Evolutionary conservation across 2,113 vertebrate species (phyloP).

Genomic region (Tyto alba): DNA sequence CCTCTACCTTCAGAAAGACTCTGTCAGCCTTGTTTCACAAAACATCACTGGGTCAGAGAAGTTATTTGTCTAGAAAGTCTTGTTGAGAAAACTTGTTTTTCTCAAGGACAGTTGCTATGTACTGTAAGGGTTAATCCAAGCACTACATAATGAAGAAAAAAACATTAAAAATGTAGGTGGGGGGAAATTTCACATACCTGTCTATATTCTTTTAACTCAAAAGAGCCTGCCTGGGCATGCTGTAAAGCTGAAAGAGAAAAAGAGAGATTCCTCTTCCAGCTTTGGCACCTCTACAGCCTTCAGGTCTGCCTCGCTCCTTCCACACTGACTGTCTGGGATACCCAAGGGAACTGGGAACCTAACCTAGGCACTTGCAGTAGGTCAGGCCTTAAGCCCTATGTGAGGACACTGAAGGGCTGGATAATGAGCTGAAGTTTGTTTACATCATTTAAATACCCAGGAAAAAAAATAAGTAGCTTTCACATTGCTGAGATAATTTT

Average conservation of each 20-base stretch:
- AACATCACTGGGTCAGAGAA: not conserved
- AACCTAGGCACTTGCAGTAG: accelerated
- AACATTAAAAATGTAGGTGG: not conserved
- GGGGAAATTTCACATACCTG: not conserved
- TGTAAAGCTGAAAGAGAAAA: not conserved
- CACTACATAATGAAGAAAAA: not conserved
- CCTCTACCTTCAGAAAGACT: not conserved
- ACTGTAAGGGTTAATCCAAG: not conserved
- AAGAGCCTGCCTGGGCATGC: not conserved
- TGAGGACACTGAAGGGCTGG: not conserved
- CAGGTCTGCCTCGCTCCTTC: not conserved
- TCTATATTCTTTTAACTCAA: not conserved
- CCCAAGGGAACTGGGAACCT: not conserved
- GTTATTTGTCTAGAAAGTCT: not conserved
- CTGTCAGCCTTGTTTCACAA: not conserved
- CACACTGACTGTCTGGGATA: accelerated
- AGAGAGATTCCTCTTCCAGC: not conserved
- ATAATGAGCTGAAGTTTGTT: not conserved
- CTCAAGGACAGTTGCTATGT: not conserved
- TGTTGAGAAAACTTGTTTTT: not conserved
- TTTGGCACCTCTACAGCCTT: not conserved
- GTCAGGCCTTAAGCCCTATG: not conserved
- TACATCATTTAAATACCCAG: not conserved
- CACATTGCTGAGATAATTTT: not conserved
- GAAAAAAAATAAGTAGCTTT: not conserved